Conservation (phyloP, 2,113 vertebrate genomes). For the Odocoileus virginianus region DNA sequence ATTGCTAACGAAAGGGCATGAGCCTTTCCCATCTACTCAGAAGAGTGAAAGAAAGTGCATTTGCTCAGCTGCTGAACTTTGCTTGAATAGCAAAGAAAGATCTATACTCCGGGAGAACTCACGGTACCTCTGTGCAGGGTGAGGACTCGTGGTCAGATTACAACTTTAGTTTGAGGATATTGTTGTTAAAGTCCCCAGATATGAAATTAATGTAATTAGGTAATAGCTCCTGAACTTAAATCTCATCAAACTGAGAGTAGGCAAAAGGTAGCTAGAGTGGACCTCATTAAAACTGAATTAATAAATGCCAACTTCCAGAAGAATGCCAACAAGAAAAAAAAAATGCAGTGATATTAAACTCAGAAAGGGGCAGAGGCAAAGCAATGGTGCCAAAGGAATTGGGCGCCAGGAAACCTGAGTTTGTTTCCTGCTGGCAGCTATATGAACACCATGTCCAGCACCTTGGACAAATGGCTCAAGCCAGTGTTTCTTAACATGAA, state of each 20-base stretch:
- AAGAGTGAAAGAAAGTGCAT: conserved; percentile 40
- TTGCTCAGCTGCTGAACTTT: conserved; percentile 37
- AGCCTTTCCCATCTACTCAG: conserved; percentile 38
- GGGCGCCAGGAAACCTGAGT: not conserved
- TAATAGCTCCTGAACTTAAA: conserved; percentile 55
- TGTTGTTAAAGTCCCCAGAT: conserved; percentile 54
- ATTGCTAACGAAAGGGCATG: conserved; percentile 54
- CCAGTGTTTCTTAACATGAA: not conserved
- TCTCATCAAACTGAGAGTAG: not conserved
- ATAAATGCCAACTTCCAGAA: conserved; percentile 21
- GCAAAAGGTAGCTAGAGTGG: not conserved
- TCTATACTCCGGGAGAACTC: not conserved
- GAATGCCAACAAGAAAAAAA: not conserved
- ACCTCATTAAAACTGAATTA: conserved; percentile 60
- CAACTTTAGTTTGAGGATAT: conserved; percentile 47
- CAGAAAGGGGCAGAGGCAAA: not conserved
- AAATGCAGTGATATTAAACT: not conserved
- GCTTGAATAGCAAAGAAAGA: conserved; percentile 56
- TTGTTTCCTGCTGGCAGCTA: not conserved
- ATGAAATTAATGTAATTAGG: conserved; percentile 67
- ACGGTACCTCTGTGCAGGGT: not conserved
- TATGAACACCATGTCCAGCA: not conserved
- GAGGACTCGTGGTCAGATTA: conserved; percentile 46
- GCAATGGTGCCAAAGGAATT: not conserved
- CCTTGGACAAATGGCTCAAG: not conserved